Conservation (phyloP, 2,797 vertebrate species). For the Margarornis squamiger region DNA sequence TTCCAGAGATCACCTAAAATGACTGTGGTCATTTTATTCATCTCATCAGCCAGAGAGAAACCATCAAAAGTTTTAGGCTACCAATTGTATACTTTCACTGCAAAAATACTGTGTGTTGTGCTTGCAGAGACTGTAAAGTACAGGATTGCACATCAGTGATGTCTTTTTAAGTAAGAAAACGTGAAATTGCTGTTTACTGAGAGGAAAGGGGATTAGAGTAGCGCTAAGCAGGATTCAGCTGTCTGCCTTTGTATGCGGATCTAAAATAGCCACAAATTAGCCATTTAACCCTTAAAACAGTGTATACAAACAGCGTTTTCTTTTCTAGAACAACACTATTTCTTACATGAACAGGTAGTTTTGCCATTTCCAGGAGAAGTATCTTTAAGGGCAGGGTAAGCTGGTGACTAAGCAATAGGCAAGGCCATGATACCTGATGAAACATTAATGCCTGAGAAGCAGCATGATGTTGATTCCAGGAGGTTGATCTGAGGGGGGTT, state of each 20-base stretch:
- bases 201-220: background rate
- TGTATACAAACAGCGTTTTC: background rate
- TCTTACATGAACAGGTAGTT: background rate
- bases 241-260: slow-evolving; percentile 7
- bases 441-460: background rate
- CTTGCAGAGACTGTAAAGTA: background rate
- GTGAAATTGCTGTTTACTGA: slow-evolving; percentile 35
- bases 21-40: slow-evolving; percentile 17
- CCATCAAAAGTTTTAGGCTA: slow-evolving; percentile 20
- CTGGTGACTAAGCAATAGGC: slow-evolving; percentile 2
- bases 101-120: slow-evolving; percentile 8
- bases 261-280: background rate
- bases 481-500: background rate
- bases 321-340: background rate
- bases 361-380: background rate
- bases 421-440: background rate
- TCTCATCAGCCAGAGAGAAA: slow-evolving; percentile 31
- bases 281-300: background rate
- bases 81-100: slow-evolving; percentile 40
- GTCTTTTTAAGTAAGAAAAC: slow-evolving; percentile 13
- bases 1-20: background rate
- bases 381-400: background rate
- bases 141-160: background rate
- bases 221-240: slow-evolving; percentile 23
- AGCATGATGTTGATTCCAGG: background rate